Base-by-base conservation (phyloP, 2,888 invertebrate genomes). In the Steromphala cineraria region DNA sequence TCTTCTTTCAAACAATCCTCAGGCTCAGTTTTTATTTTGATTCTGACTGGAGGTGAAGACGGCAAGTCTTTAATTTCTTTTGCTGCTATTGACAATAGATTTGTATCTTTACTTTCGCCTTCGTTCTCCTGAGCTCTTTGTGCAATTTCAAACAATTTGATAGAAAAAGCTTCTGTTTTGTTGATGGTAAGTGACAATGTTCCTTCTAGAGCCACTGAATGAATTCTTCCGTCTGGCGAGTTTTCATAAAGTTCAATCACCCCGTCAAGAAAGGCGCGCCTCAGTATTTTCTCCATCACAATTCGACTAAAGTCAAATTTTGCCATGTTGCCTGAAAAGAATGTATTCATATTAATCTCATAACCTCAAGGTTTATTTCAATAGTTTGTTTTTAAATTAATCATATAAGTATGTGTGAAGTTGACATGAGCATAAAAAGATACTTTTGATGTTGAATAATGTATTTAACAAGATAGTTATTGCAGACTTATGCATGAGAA, bases 181-280 rank as follows among this genome's bases (percentile, higher is more conserved):
- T 86, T 86, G 75, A 86, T 83, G 62, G 83, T 83, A 28, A 86
- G 81, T 3, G 84, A 81, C 53, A 86, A 76, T 19, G 81, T 80
- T 15, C 86, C 86, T 79, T 86, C 86, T 67, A 86, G 76, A 15
- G 82, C 81, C 31, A 86, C 84, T 40, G 82, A 82, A 31, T 82
- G 83, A 46, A 86, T 83, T 74, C 83, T 81, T 28, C 76, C 76
- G 31, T 36, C 36, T 21, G 79, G 79, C 7, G 53, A 75, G 71
- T 83, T 81, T 78, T 86, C 86, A 80, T 86, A 86, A 31, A 86
- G 78, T 56, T 84, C 84, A 21, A 86, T 62, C 13, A 86, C 86
- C 17, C 84, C 86, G 62, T 86, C 86, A n/a, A 84, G 82, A 53
- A 84, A 84, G 8, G 84, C 82, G 10, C 86, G 79, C 10, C 86